These are phyloP conservation scores for Pocillopora verrucosa DNA, from an alignment of 64 coral and sea anemone species.

Conservation along the genomic window DNA sequence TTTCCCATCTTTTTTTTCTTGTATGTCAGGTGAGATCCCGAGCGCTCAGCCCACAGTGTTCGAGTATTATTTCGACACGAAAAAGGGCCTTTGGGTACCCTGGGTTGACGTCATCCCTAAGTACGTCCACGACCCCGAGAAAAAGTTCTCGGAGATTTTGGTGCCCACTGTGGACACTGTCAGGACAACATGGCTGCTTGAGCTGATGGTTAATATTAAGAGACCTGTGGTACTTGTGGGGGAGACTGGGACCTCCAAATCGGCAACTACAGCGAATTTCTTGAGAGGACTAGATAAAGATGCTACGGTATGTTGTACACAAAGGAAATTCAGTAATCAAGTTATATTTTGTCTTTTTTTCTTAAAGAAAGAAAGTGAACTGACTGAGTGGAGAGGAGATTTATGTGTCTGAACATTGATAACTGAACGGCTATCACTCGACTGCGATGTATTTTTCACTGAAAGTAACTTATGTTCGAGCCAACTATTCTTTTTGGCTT, in stretches of 20 bases:
- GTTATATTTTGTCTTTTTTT: not conserved
- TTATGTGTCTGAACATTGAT: no score
- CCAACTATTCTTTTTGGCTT: no score
- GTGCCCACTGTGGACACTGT: slow-evolving; percentile 97
- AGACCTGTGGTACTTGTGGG: slow-evolving; percentile 91
- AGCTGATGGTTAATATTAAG: slow-evolving; percentile 89
- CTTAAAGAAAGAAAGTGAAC: no score
- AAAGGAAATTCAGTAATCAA: not conserved
- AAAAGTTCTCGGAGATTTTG: slow-evolving; percentile 96
- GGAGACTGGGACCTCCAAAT: slow-evolving; percentile 96
- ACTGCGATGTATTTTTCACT: not conserved
- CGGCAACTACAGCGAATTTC: slow-evolving; percentile 92
- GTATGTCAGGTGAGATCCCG: slow-evolving; percentile 77
- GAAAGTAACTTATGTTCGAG: not conserved
- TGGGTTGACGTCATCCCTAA: slow-evolving; percentile 95
- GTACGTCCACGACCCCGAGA: slow-evolving; percentile 91
- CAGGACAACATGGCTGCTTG: slow-evolving; percentile 94
- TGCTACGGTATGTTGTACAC: slow-evolving; percentile 55
- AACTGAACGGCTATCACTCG: no score
- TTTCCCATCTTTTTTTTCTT: not conserved
- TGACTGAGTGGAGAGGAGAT: no score
- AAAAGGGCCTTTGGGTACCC: slow-evolving; percentile 86
- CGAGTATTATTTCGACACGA: slow-evolving; percentile 94
- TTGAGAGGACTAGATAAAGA: slow-evolving; percentile 83
- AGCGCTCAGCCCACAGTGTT: slow-evolving; percentile 79